Evolutionary conservation across 2,888 invertebrate species (phyloP).

Genomic region (Agonum fuliginosum): DNA sequence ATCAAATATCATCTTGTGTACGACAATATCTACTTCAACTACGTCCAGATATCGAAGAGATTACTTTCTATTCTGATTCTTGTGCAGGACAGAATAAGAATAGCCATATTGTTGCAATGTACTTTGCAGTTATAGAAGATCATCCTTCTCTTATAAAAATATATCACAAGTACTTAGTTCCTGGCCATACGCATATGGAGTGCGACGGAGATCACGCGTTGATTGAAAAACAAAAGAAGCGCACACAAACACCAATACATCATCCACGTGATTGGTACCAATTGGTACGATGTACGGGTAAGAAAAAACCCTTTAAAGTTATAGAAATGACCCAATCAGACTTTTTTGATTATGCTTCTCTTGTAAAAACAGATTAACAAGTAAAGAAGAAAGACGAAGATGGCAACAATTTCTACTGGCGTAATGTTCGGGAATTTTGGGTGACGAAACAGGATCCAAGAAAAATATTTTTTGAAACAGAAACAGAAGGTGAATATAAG

Average conservation of each 20-base stretch:
- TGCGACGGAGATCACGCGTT: slow-evolving; percentile 63
- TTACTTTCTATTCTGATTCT: neutral
- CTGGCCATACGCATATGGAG: slow-evolving; percentile 63
- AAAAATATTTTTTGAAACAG: too few relatives aligned
- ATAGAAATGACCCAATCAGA: neutral
- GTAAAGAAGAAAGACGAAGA: neutral
- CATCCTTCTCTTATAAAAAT: neutral
- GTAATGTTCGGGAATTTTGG: too few relatives aligned
- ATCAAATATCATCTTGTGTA: neutral
- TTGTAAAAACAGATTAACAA: neutral
- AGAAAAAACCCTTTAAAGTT: neutral
- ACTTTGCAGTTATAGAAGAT: neutral
- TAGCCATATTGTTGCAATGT: neutral
- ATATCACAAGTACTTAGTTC: slow-evolving; percentile 63
- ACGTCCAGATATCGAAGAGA: neutral
- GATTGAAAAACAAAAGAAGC: slow-evolving; percentile 60
- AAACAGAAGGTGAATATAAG: too few relatives aligned
- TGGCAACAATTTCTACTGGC: neutral
- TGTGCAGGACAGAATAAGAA: neutral
- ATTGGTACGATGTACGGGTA: slow-evolving; percentile 26
- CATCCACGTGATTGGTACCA: slow-evolving; percentile 39
- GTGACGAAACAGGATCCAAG: too few relatives aligned
- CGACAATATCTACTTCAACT: neutral
- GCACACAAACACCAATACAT: neutral
- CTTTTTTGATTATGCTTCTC: neutral